Conservation (phyloP, 2,113 vertebrate genomes). For the Paramisgurnus dabryanus region DNA sequence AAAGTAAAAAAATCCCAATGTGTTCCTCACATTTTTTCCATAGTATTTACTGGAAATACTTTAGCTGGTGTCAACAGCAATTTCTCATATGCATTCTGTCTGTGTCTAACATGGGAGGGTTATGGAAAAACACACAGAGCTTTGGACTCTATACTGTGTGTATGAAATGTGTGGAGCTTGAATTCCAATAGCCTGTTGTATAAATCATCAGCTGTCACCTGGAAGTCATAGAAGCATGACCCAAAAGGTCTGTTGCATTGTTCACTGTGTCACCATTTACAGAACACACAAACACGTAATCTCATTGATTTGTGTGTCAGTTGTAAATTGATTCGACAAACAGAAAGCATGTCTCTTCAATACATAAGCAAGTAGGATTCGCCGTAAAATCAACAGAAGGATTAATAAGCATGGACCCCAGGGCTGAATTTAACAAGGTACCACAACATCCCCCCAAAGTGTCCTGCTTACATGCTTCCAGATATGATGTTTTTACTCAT, state of each 20-base stretch:
- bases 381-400: background rate
- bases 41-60: conserved; percentile 41
- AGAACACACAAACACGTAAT: background rate
- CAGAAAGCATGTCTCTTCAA: conserved; percentile 1
- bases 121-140: conserved; percentile 26
- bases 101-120: conserved; percentile 6
- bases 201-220: conserved; percentile 21
- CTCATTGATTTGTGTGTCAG: conserved; percentile 17
- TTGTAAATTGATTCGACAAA: conserved; percentile 25
- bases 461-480: too few relatives aligned
- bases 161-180: conserved; percentile 18
- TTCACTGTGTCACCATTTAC: background rate
- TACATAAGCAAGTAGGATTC: conserved; percentile 7
- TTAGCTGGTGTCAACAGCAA: conserved; percentile 19
- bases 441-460: too few relatives aligned
- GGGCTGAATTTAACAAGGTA: too few relatives aligned
- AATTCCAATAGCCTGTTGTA: background rate
- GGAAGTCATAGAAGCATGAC: background rate
- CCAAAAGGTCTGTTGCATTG: background rate
- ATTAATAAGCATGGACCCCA: background rate
- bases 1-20: conserved; percentile 33
- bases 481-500: too few relatives aligned
- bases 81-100: conserved; percentile 35
- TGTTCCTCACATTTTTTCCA: conserved; percentile 33
- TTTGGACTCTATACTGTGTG: conserved; percentile 12